Percentiles rank a stretch among this genome's conserved stretches.
Evolutionary conservation across 2,113 vertebrate species (phyloP).

Genomic region (Ailuropoda melanoleuca): DNA sequence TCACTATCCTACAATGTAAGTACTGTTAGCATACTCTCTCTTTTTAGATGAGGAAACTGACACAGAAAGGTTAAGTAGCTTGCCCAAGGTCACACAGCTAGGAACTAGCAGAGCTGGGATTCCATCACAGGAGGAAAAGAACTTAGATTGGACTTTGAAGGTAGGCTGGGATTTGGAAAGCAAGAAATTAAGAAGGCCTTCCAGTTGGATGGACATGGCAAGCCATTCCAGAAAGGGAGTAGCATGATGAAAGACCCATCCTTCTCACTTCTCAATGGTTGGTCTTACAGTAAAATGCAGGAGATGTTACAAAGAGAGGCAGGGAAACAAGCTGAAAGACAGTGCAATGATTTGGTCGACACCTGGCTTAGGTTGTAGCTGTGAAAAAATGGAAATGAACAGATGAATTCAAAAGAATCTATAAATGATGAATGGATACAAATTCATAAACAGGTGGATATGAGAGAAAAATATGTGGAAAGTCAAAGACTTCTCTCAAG

Average conservation of each 20-base stretch:
- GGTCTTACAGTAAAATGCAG: not conserved
- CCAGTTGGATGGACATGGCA: not conserved
- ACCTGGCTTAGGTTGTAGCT: not conserved
- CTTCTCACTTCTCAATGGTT: not conserved
- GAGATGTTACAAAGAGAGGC: not conserved
- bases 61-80: not conserved
- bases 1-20: not conserved
- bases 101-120: not conserved
- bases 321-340: not conserved
- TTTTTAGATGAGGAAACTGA: not conserved
- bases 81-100: not conserved
- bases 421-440: not conserved
- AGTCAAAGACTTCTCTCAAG: not conserved
- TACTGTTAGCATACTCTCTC: not conserved
- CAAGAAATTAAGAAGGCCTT: not conserved
- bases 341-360: not conserved
- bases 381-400: conserved; percentile 32
- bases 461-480: not conserved
- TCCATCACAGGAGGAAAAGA: not conserved
- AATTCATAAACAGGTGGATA: not conserved
- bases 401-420: not conserved
- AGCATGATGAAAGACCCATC: not conserved
- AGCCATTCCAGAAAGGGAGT: not conserved
- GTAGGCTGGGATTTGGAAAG: not conserved
- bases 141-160: not conserved